These are phyloP conservation scores for Stenchaetothrips biformis DNA, from an alignment of 2,888 invertebrate species.

Conservation along the genomic window DNA sequence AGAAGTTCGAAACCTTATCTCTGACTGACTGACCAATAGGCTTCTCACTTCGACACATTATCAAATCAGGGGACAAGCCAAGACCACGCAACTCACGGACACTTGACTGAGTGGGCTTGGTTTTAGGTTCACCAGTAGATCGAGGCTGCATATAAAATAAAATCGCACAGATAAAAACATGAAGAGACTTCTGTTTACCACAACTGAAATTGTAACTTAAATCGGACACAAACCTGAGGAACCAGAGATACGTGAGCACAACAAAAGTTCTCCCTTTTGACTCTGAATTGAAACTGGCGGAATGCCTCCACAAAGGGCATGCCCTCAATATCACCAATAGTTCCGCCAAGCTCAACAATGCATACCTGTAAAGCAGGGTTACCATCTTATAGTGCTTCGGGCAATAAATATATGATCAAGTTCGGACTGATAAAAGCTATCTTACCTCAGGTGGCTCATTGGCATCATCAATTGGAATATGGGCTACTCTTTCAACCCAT, in stretches of 20 bases:
- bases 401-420: neutral
- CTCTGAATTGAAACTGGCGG: constrained; percentile 92
- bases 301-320: constrained; percentile 99
- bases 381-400: neutral
- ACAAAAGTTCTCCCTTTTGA: constrained; percentile 89
- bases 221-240: constrained; percentile 61
- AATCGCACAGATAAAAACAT: neutral
- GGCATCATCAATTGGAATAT: constrained; percentile 70
- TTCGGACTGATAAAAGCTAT: constrained; percentile 32
- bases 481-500: constrained; percentile 92
- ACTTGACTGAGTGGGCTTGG: constrained; percentile 97
- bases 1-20: constrained; percentile 93
- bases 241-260: constrained; percentile 95
- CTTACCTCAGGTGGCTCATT: constrained; percentile 63
- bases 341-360: constrained; percentile 92
- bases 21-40: constrained; percentile 73
- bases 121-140: constrained; percentile 94
- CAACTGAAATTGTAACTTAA: neutral
- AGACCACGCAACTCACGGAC: constrained; percentile 88
- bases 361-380: constrained; percentile 59
- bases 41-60: constrained; percentile 86
- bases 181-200: constrained; percentile 5
- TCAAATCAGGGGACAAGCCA: constrained; percentile 91
- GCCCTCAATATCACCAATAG: constrained; percentile 98
- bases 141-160: constrained; percentile 57